Conservation (phyloP, 1,140 invertebrate genomes). For the Lordiphosa clarofinis region DNA sequence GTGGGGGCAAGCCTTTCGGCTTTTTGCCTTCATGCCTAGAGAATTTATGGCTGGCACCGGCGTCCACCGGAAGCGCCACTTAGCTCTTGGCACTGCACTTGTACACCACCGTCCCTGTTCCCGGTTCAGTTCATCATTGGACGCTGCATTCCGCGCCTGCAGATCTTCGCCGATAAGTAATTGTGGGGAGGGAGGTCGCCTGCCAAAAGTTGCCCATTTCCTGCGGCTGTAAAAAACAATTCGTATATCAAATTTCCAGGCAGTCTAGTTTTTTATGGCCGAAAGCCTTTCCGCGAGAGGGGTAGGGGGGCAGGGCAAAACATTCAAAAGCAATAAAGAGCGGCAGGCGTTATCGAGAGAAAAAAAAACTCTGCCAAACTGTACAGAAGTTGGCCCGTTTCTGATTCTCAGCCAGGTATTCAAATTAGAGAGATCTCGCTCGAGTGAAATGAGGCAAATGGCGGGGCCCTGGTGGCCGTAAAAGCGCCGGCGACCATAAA, state of each 20-base stretch:
- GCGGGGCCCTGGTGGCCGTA: constrained; percentile 52
- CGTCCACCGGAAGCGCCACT: constrained; percentile 68
- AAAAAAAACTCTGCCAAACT: constrained; percentile 10
- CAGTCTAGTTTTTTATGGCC: constrained; percentile 60
- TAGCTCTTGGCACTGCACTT: constrained; percentile 63
- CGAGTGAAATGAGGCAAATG: constrained; percentile 66
- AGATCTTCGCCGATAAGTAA: constrained; percentile 34
- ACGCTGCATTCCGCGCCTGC: constrained; percentile 2
- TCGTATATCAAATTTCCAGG: constrained; percentile 60
- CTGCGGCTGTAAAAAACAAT: constrained; percentile 55
- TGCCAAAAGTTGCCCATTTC: constrained; percentile 29
- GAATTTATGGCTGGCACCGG: constrained; percentile 51
- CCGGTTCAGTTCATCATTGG: constrained; percentile 23
- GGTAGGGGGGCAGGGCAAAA: constrained; percentile 28
- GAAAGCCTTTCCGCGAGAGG: constrained; percentile 24
- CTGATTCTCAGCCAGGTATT: constrained; percentile 54
- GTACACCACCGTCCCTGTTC: constrained; percentile 12
- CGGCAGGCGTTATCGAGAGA: constrained; percentile 59
- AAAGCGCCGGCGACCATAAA: constrained; percentile 67
- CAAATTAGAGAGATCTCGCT: constrained; percentile 64
- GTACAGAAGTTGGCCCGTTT: constrained; percentile 34
- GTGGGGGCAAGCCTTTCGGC: constrained; percentile 41
- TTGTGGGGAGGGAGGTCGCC: constrained; percentile 21
- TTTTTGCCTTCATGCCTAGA: constrained; percentile 32
- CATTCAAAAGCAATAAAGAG: constrained; percentile 73